Conservation (phyloP, 2,797 vertebrate species). For the Brachymystax lenok region DNA sequence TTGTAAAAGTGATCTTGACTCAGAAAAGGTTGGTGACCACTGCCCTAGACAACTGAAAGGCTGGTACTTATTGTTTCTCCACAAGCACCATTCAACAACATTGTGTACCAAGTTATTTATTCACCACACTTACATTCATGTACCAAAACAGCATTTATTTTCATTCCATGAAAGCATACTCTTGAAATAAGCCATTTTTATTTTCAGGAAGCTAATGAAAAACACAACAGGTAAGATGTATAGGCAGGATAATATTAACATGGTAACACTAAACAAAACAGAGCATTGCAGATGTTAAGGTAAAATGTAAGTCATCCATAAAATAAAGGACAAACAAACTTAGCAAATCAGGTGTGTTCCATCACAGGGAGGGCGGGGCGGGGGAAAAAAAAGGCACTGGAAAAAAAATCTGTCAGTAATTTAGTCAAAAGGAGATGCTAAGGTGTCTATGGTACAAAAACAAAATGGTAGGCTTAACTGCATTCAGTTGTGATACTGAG, state of each 20-base stretch:
- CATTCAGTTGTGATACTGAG: slow-evolving; percentile 6
- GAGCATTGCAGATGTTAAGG: slow-evolving; percentile 23
- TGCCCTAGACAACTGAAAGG: neutral
- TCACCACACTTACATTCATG: slow-evolving; percentile 69
- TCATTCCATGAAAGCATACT: slow-evolving; percentile 57
- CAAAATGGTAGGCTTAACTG: slow-evolving; percentile 8
- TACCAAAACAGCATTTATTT: slow-evolving; percentile 63
- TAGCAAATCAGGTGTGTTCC: slow-evolving; percentile 6
- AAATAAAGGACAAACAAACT: slow-evolving; percentile 12
- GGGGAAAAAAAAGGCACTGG: slow-evolving; percentile 64
- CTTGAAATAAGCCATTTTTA: slow-evolving; percentile 34
- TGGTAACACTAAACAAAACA: slow-evolving; percentile 27
- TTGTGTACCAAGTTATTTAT: slow-evolving; percentile 65
- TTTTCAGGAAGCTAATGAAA: slow-evolving; percentile 31
- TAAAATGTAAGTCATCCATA: slow-evolving; percentile 20
- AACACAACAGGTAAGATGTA: slow-evolving; percentile 27
- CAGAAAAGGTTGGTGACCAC: neutral
- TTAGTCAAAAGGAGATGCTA: slow-evolving; percentile 32
- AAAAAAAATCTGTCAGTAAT: slow-evolving; percentile 37
- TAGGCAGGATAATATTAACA: slow-evolving; percentile 37
- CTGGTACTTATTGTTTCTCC: neutral
- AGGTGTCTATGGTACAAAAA: slow-evolving; percentile 10
- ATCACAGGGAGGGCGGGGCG: slow-evolving; percentile 28
- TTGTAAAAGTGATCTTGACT: no score
- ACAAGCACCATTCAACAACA: neutral